A percentile compares a stretch with the other conserved stretches of the same genome.
Evolutionary conservation across 1,140 invertebrate species (phyloP).

Genomic region (Bombus pascuorum): DNA sequence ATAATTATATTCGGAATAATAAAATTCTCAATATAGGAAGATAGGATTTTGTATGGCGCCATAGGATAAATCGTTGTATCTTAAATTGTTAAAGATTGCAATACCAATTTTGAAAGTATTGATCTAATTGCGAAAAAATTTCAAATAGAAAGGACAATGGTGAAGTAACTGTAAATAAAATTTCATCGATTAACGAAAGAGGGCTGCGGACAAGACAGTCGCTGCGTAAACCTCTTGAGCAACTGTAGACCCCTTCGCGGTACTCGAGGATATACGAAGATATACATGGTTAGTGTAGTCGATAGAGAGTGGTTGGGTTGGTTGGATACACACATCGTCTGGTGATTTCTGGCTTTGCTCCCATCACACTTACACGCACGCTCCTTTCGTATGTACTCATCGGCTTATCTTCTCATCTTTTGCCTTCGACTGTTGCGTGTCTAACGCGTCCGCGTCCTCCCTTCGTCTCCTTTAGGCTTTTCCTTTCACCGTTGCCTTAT

Average conservation of each 20-base stretch:
- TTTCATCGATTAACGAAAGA: conserved; percentile 3
- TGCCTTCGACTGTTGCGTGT: conserved; percentile 47
- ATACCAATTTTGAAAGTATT: too few relatives aligned
- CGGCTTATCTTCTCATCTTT: conserved; percentile 43
- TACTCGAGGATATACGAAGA: conserved; percentile 55
- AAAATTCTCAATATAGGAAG: too few relatives aligned
- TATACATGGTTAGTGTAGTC: conserved; percentile 48
- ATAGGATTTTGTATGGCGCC: too few relatives aligned
- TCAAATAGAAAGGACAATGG: not conserved
- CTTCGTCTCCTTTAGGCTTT: conserved; percentile 67
- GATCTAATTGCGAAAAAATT: too few relatives aligned
- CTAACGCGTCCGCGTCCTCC: conserved; percentile 53
- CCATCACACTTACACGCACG: conserved; percentile 55
- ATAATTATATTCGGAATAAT: too few relatives aligned
- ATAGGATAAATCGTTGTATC: too few relatives aligned
- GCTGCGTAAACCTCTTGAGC: conserved; percentile 61
- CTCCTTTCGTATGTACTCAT: conserved; percentile 63
- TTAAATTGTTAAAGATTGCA: too few relatives aligned
- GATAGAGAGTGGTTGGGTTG: conserved; percentile 57
- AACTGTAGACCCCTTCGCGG: conserved; percentile 56
- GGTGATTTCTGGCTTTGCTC: conserved; percentile 69
- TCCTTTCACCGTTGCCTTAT: conserved; percentile 80
- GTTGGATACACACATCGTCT: too few relatives aligned
- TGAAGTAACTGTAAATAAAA: not conserved
- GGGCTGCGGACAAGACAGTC: conserved; percentile 69